Base-by-base conservation (phyloP, 2,113 vertebrate species). In the Meleagris gallopavo region DNA sequence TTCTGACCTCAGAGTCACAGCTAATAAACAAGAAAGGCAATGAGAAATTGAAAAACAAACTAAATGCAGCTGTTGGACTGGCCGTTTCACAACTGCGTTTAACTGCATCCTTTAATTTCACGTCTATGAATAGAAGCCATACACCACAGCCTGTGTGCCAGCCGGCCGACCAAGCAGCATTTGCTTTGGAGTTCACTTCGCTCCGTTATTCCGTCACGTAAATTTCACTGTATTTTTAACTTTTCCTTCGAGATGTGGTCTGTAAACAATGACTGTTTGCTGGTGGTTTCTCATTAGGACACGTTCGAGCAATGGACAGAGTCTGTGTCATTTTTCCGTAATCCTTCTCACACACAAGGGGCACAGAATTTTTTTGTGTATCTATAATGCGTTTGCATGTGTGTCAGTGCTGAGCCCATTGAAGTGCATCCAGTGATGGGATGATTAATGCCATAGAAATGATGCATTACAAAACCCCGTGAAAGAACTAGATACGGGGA, bases 21-120 rank as follows among this genome's bases (percentile, higher is more conserved):
- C 96, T 97, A 97, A 97, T 97, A 98, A 98, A 98, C 97, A 97
- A 98, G 93, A 96, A 96, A 96, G 95, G 95, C 95, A 95, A 95
- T 34, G 77, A 94, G 94, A 96, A 96, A 97, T 88, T 96, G 93
- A 92, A 97, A 96, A 97, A 95, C 94, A 97, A 97, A 95, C 92
- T 83, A 67, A 90, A 96, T 86, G 83, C 97, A 98, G 97, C 97
- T 97, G 97, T 94, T 77, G 93, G 97, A 95, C 94, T 96, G 96
- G 92, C 91, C 86, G 64, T 89, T 96, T 97, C 96, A 97, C 97
- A 97, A 96, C 95, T 83, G 90, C 48, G 13, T 96, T 95, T 93
- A 97, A 97, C 80, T 85, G 95, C 94, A 95, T 92, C 97, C 96
- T 94, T 97, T 97, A 97, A 97, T 97, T 98, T 97, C 72, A 60